Conservation (phyloP, 2,797 vertebrate genomes). For the Hyperoplus lanceolatus region DNA sequence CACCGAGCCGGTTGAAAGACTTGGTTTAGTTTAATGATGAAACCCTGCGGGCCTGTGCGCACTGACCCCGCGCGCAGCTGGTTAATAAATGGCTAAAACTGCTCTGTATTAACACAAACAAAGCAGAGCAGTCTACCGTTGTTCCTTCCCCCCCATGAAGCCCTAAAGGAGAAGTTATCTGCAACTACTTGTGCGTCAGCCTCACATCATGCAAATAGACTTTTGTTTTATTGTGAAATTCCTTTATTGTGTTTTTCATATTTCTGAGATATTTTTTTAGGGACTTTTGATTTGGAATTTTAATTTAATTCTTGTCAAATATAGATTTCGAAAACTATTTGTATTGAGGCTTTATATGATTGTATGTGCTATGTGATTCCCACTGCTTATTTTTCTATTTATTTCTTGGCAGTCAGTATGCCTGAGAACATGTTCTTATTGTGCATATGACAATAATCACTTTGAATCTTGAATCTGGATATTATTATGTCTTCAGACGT, state of each 20-base stretch:
- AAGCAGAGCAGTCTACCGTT: slow-evolving; percentile 36
- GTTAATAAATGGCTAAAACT: slow-evolving; percentile 78
- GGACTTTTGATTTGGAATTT: background rate
- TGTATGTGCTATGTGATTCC: background rate
- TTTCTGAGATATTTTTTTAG: background rate
- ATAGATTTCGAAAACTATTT: too few relatives aligned
- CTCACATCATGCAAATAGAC: background rate
- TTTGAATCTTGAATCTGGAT: background rate
- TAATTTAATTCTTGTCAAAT: too few relatives aligned
- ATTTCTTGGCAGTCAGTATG: too few relatives aligned
- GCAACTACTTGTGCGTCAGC: background rate
- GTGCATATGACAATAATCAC: too few relatives aligned
- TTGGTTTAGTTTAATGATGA: slow-evolving; percentile 61
- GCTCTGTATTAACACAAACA: slow-evolving; percentile 54
- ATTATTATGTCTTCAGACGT: background rate
- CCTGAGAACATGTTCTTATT: too few relatives aligned
- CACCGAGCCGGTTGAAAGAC: slow-evolving; percentile 9
- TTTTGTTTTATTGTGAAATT: background rate
- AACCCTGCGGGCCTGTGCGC: slow-evolving; percentile 57
- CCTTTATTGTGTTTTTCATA: background rate
- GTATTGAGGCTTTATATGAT: background rate
- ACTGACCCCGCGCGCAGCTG: slow-evolving; percentile 75
- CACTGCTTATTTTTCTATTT: too few relatives aligned
- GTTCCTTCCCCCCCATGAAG: slow-evolving; percentile 43
- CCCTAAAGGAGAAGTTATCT: background rate